phyloP scores from a whole-genome alignment of 2,888 invertebrate genomes.

The Epinotia nisella region DNA sequence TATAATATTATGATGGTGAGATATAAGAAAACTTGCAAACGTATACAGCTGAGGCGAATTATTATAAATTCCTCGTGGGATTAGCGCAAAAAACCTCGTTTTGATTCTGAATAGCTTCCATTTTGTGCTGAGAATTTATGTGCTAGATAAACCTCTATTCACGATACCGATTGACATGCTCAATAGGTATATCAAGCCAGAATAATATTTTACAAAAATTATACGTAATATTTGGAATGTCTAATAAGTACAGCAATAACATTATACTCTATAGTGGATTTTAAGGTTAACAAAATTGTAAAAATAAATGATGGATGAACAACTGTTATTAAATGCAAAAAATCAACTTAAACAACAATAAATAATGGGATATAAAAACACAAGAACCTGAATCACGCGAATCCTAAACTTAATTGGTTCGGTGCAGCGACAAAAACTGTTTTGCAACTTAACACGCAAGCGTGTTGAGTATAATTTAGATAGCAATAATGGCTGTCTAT shows the following conservation, averaged over 20 bases:
- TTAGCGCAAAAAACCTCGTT: slow-evolving; percentile 51
- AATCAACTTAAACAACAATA: slow-evolving; percentile 20
- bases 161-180: slow-evolving; percentile 2
- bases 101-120: slow-evolving; percentile 36
- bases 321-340: slow-evolving; percentile 6
- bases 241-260: not conserved
- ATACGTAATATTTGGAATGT: not conserved
- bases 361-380: slow-evolving; percentile 48
- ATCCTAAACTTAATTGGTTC: slow-evolving; percentile 70
- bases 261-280: not conserved
- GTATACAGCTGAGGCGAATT: slow-evolving; percentile 55
- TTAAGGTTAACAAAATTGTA: slow-evolving; percentile 11
- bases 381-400: slow-evolving; percentile 77
- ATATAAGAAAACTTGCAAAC: slow-evolving; percentile 31
- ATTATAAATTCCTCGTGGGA: slow-evolving; percentile 64
- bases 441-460: slow-evolving; percentile 76
- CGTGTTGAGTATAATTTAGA: slow-evolving; percentile 70
- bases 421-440: slow-evolving; percentile 74
- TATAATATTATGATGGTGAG: slow-evolving; percentile 21
- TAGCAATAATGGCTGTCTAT: slow-evolving; percentile 71
- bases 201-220: not conserved
- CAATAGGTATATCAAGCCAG: not conserved
- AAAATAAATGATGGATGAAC: slow-evolving; percentile 11
- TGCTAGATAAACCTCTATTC: slow-evolving; percentile 26
- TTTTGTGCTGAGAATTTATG: slow-evolving; percentile 33